Evolutionary conservation across 2,113 vertebrate species (phyloP).

Genomic region (Hippopotamus amphibius): DNA sequence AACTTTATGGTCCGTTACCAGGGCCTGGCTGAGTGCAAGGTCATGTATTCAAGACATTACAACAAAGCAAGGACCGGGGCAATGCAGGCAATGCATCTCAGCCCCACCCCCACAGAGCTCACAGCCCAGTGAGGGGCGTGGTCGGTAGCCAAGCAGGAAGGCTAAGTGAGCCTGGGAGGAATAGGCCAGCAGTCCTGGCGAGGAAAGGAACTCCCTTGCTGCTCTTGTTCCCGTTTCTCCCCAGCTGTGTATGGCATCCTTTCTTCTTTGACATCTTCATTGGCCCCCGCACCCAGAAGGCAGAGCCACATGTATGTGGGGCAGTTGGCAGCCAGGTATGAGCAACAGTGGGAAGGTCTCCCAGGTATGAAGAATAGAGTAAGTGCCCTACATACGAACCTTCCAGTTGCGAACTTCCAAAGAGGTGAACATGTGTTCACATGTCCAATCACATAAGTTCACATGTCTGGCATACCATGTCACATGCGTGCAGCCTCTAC

Average conservation of each 20-base stretch:
- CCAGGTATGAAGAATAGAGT: background rate
- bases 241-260: background rate
- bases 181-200: background rate
- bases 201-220: background rate
- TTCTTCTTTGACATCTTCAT: background rate
- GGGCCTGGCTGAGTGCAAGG: background rate
- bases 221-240: background rate
- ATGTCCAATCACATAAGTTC: too few relatives aligned
- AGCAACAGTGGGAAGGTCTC: background rate
- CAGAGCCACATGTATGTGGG: background rate
- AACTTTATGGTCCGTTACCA: background rate
- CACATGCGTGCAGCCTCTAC: too few relatives aligned
- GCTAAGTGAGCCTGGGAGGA: background rate
- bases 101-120: background rate
- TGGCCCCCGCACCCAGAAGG: slow-evolving; percentile 68
- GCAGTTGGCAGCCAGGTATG: background rate
- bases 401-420: too few relatives aligned
- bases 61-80: background rate
- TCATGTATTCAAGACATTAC: background rate
- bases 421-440: too few relatives aligned
- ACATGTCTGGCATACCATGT: too few relatives aligned
- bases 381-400: too few relatives aligned
- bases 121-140: background rate
- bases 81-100: background rate
- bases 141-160: background rate